Conservation (phyloP, 2,888 invertebrate species). For the Calliopum simillimum region DNA sequence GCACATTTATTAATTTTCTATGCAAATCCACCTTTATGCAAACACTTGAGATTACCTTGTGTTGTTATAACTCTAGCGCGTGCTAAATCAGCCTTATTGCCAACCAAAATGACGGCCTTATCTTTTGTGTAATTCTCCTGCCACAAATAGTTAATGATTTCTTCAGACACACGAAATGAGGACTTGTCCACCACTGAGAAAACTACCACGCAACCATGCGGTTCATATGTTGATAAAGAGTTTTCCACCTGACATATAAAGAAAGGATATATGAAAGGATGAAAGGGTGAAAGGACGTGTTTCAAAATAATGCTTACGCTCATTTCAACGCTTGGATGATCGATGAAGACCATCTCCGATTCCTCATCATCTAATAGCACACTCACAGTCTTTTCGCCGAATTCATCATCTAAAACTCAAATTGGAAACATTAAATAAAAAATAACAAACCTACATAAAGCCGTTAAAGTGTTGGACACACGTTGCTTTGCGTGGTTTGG, state of each 20-base stretch:
- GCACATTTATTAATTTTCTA: conserved; percentile 10
- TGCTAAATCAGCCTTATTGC: conserved; percentile 93
- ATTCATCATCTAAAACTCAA: conserved; percentile 86
- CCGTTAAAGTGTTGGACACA: neutral
- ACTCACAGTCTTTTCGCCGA: conserved; percentile 91
- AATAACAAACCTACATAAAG: conserved; percentile 46
- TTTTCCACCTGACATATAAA: conserved; percentile 78
- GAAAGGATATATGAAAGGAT: conserved; percentile 6
- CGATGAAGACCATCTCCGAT: conserved; percentile 90
- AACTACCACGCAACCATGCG: conserved; percentile 91
- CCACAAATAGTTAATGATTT: conserved; percentile 88
- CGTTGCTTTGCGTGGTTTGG: conserved; percentile 7
- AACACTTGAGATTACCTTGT: conserved; percentile 74
- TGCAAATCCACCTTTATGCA: too few relatives aligned
- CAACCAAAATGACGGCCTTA: conserved; percentile 89
- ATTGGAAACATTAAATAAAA: conserved; percentile 65
- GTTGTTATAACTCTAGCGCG: conserved; percentile 84
- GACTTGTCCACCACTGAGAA: conserved; percentile 89
- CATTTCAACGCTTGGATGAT: conserved; percentile 90
- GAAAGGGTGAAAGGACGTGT: neutral
- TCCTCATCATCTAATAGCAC: conserved; percentile 90
- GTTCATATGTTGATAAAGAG: conserved; percentile 88
- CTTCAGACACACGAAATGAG: conserved; percentile 86
- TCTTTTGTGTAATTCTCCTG: conserved; percentile 85
- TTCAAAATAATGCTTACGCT: conserved; percentile 77